Evolutionary conservation across 1,140 invertebrate species (phyloP).

Genomic region (Helicoverpa armigera): DNA sequence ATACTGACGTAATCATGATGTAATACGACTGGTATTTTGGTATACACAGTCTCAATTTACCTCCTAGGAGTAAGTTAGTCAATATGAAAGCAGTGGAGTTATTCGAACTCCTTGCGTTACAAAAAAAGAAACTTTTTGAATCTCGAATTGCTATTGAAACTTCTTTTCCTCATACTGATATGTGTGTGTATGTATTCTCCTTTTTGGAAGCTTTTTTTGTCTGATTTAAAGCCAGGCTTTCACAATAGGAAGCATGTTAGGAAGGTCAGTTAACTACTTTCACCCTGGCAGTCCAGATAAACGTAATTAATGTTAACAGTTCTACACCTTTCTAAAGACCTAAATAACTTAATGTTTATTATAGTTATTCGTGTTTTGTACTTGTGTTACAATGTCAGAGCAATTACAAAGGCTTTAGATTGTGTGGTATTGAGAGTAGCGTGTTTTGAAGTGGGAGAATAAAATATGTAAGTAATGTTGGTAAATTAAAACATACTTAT

Average conservation of each 20-base stretch:
- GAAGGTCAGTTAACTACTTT: neutral
- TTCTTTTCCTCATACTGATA: too few species aligned
- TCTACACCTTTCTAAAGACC: constrained; percentile 19
- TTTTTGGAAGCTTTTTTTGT: neutral
- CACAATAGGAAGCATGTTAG: neutral
- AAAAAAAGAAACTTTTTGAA: too few species aligned
- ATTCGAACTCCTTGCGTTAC: too few species aligned
- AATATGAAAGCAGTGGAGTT: too few species aligned
- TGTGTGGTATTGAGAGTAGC: constrained; percentile 29
- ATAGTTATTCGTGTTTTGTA: constrained; percentile 14
- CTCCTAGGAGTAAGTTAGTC: too few species aligned
- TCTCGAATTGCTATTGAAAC: too few species aligned
- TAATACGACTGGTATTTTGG: too few species aligned
- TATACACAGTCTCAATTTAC: too few species aligned
- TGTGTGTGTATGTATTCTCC: neutral
- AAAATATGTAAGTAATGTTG: neutral
- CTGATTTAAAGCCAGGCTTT: neutral
- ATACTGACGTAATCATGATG: too few species aligned
- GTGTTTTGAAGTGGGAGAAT: neutral
- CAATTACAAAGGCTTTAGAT: constrained; percentile 34
- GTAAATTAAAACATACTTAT: too few species aligned
- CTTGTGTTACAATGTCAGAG: constrained; percentile 24
- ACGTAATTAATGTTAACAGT: constrained; percentile 12
- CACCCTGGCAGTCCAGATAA: neutral
- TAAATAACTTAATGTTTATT: constrained; percentile 27